Base-by-base conservation (phyloP, 1,140 invertebrate genomes). In the Neelides sp. region DNA sequence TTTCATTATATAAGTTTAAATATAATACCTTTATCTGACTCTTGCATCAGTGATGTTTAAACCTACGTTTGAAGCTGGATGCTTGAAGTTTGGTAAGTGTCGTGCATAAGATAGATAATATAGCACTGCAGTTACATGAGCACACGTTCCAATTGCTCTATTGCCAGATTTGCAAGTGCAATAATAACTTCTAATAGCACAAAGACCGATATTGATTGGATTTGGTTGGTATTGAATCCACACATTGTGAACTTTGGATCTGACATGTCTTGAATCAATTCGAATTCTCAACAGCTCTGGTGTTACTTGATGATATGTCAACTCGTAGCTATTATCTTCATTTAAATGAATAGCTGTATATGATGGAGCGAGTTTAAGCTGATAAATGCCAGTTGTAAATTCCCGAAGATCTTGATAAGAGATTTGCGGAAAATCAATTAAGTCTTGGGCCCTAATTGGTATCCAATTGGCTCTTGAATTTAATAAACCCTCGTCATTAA, bases 351-450 rank as follows among this genome's bases (percentile, higher is more conserved):
- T 5, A n/a, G 8, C 3, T 4, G 23, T 46, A 23, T 52, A 52
- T 1, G 3, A 8, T 10, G 3, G 26, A 3, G 50, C 50, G 19
- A 45, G 4, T 8, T 23, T 37, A 12, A 35, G 3, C 46, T 52
- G 50, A 32, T 52, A 52, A 2, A 36, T 20, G 2, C 50, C 50
- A 1, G 46, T 12, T 4, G 50, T 52, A 5, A 52, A 17, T 15
- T 23, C 19, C 22, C 19, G 24, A 3, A 52, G 1, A 12, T 52
- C 50, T 2, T 44, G 41, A 5, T 19, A 4, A n/a, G 41, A 35
- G 3, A 54, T 22, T 27, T 7, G 42, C 7, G 52, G 52, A 32
- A 54, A 48, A 8, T 37, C 22, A 2, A 3, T 3, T 1, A 47
- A 12, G 1, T 32, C 30, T 2, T 22, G 23, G 1, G 4, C 2